A percentile compares a stretch with the other conserved stretches of the same genome.
phyloP scores from a whole-genome alignment of 2,888 invertebrate genomes.

The Boloria selene region DNA sequence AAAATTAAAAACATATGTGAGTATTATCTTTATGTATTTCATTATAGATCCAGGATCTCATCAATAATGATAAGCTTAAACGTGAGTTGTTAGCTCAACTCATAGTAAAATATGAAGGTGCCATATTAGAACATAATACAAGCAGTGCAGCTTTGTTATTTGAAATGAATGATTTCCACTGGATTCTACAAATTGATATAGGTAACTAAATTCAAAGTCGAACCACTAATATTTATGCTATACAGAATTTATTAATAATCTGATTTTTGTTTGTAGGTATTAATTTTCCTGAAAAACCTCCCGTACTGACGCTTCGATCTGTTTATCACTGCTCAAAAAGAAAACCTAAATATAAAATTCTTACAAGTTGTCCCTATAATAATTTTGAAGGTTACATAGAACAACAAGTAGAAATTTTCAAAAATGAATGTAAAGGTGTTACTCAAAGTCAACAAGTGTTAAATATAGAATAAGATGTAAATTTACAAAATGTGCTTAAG shows the following conservation, averaged over 20 bases:
- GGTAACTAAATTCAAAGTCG: slow-evolving; percentile 52
- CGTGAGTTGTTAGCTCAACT: slow-evolving; percentile 71
- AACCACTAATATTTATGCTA: not conserved
- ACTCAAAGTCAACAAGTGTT: slow-evolving; percentile 53
- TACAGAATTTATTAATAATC: not conserved
- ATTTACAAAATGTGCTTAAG: not conserved
- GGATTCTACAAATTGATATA: slow-evolving; percentile 82
- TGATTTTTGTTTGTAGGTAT: slow-evolving; percentile 50
- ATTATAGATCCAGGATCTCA: slow-evolving; percentile 67
- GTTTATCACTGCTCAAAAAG: slow-evolving; percentile 80
- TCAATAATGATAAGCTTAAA: slow-evolving; percentile 73
- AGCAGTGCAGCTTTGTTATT: slow-evolving; percentile 82
- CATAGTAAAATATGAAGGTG: slow-evolving; percentile 77
- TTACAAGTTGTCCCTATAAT: slow-evolving; percentile 68
- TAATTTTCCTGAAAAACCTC: slow-evolving; percentile 81
- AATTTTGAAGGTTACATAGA: slow-evolving; percentile 75
- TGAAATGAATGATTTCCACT: slow-evolving; percentile 84
- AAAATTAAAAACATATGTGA: too few relatives aligned
- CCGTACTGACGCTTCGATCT: slow-evolving; percentile 78
- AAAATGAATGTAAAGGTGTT: slow-evolving; percentile 69
- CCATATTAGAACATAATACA: slow-evolving; percentile 72
- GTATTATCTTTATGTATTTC: not conserved
- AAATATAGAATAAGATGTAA: slow-evolving; percentile 42
- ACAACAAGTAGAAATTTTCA: slow-evolving; percentile 75
- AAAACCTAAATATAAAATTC: slow-evolving; percentile 69